Evolutionary conservation across 1,140 invertebrate species (phyloP), one percentile per base, ranked within the genome.

Genomic region (Atta texana): DNA sequence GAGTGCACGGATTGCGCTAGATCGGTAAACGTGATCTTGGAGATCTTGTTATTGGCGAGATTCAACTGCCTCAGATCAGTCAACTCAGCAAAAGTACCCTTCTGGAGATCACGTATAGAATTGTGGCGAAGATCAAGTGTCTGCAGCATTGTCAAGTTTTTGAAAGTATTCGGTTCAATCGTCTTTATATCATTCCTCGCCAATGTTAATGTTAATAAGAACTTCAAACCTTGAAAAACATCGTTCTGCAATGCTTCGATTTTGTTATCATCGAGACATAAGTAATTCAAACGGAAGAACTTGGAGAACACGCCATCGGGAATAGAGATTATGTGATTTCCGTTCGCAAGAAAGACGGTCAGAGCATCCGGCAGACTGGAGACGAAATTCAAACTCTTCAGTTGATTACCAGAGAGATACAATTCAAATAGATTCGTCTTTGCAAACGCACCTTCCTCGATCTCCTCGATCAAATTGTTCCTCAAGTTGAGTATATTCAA

Each of bases 41-140:
- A 75, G 51, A 93, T 89, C 5, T 69, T 90, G 69, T 93, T 93
- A 64, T 86, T 82, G 6, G 87, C 89, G 1, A 93, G 78, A 59
- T 90, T 88, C 5, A 93, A 61, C 8, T 88, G 81, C 14, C 86
- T 85, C 14, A 93, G 31, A 8, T 51, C 90, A 0, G 81, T 85
- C 53, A 93, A 53, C 3, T 88, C 88, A 1, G 86, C 55, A 14
- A 92, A 91, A 0, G 77, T 80, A 0, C 88, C 88, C 1, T 82
- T 89, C 4, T 63, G 39, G 0, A 93, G 31, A 24, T 82, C 49
- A 2, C n/a, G 21, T 51, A 93, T 87, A 0, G 53, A 66, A 49
- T 93, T 93, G 1, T 66, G 49, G 28, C 88, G 76, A 10, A 93
- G 85, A 28, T 88, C 68, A 10, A 93, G 87, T 0, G 75, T 89